Conservation (phyloP, 2,888 invertebrate species). For the Leucoma salicis region DNA sequence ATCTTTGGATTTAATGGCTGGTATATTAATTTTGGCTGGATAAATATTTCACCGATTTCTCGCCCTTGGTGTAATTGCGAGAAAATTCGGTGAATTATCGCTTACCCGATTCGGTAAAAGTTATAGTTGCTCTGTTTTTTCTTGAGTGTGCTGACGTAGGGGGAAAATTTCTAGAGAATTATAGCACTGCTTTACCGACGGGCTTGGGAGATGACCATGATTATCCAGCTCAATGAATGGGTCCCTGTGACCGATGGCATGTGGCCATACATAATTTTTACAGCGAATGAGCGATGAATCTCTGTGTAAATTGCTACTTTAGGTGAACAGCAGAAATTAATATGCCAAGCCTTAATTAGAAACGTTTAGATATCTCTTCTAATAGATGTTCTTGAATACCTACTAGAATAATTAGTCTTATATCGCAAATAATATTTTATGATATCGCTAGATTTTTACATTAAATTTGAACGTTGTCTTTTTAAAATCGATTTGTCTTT, state of each 20-base stretch:
- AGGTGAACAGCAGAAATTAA: neutral
- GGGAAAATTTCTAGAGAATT: neutral
- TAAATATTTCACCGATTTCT: slow-evolving; percentile 10
- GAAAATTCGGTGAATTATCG: neutral
- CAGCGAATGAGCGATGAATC: too few relatives aligned
- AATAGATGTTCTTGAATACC: neutral
- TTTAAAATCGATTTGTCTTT: neutral
- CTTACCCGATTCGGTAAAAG: neutral
- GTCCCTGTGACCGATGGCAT: too few relatives aligned
- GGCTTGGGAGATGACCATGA: too few relatives aligned
- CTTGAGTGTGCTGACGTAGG: neutral
- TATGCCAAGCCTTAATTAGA: neutral
- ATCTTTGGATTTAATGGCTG: neutral
- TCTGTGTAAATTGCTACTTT: too few relatives aligned
- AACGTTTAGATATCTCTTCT: neutral
- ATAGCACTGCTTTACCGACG: neutral
- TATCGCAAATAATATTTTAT: neutral
- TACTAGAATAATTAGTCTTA: neutral
- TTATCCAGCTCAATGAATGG: too few relatives aligned
- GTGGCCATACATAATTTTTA: too few relatives aligned
- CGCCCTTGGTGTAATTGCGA: slow-evolving; percentile 6
- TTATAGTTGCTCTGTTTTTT: neutral
- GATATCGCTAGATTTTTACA: neutral
- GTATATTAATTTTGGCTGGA: slow-evolving; percentile 1
- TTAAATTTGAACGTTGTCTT: neutral